phyloP scores from a whole-genome alignment of 2,113 vertebrate species.

The Noturus placidus region DNA sequence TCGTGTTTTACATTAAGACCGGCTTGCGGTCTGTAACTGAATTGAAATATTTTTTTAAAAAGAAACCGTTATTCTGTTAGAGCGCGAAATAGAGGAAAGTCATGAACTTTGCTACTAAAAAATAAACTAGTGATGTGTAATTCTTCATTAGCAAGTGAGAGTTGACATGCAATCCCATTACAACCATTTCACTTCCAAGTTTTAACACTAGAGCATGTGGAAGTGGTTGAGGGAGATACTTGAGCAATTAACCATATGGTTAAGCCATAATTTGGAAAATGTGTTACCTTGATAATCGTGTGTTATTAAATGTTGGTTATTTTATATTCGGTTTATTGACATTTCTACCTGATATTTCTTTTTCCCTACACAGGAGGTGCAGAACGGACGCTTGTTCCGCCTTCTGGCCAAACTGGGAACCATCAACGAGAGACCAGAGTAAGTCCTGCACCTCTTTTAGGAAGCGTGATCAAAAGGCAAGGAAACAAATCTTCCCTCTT shows the following conservation, averaged over 20 bases:
- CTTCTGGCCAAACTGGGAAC: constrained; percentile 98
- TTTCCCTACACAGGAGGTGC: constrained; percentile 83
- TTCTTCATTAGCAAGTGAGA: background rate
- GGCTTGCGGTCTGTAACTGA: background rate
- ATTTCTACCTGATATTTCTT: background rate
- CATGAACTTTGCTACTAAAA: background rate
- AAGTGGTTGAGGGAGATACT: background rate
- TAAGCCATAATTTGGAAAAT: background rate
- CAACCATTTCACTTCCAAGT: no score
- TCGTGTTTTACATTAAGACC: no score
- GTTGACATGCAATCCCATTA: no score
- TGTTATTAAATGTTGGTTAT: background rate
- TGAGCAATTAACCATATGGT: background rate
- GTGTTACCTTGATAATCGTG: background rate
- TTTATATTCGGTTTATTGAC: background rate
- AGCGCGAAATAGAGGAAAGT: background rate
- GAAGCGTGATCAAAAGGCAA: background rate
- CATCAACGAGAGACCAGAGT: constrained; percentile 99
- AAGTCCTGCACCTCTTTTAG: constrained; percentile 64
- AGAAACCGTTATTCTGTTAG: background rate
- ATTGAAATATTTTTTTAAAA: background rate
- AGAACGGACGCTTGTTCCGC: constrained; percentile 97
- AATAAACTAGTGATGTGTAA: background rate
- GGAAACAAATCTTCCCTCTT: no score
- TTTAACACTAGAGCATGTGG: no score